These are phyloP conservation scores for Physeter macrocephalus DNA, from an alignment of 2,113 vertebrate species.

Conservation along the genomic window DNA sequence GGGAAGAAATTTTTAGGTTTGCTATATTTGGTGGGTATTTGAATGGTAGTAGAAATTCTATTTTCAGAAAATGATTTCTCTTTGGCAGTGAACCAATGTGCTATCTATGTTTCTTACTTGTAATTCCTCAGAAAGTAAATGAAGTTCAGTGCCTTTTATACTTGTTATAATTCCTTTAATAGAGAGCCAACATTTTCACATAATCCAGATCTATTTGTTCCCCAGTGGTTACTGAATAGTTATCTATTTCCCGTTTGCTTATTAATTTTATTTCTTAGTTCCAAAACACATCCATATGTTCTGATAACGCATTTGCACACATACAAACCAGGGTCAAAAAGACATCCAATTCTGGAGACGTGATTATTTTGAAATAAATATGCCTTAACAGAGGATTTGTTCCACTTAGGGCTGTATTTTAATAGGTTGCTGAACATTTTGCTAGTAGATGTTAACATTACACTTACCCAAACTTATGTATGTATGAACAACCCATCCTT, in stretches of 20 bases:
- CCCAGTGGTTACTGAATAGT: neutral
- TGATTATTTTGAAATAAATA: neutral
- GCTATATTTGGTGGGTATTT: neutral
- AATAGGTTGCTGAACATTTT: neutral
- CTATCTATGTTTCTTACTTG: neutral
- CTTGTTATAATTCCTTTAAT: neutral
- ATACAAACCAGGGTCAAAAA: neutral
- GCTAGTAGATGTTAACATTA: neutral
- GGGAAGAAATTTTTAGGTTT: neutral
- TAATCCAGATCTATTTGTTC: neutral
- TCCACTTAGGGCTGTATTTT: neutral
- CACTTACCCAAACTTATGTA: neutral
- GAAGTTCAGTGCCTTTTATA: neutral
- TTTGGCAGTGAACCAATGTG: neutral
- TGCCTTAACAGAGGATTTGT: neutral
- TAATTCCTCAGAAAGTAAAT: neutral
- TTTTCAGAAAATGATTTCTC: neutral
- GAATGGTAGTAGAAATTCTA: neutral
- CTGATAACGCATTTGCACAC: neutral
- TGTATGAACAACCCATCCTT: neutral
- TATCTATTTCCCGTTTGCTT: neutral
- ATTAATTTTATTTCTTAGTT: neutral
- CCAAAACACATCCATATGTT: neutral
- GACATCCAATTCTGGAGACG: neutral
- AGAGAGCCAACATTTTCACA: neutral